Base-by-base conservation (phyloP, 2,113 vertebrate genomes). In the Gymnocephalus cernua region DNA sequence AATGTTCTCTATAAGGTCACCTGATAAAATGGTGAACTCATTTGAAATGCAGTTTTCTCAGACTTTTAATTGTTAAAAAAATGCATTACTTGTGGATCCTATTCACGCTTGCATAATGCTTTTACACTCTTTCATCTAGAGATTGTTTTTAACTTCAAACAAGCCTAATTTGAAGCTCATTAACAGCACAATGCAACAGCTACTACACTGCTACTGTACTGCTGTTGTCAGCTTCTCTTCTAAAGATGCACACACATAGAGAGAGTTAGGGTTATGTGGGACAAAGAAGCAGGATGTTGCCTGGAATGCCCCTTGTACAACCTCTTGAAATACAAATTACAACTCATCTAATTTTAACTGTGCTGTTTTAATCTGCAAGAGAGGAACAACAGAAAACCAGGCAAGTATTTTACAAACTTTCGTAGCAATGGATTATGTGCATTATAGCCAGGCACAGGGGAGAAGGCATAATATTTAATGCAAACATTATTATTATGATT, bases 61-160 rank as follows among this genome's bases (percentile, higher is more conserved):
- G 41, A 23, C 64, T 11, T 11, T 51, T 4, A 21, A 6, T 50
- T 67, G 29, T 29, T 72, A 68, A 38, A 54, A 54, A 71, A 45
- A 18, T 65, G 53, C 25, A 6, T 11, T 29, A 6, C 51, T 74
- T 13, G 5, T 62, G 48, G 41, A 51, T 59, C 70, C 56, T 5
- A 18, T n/a, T 59, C 3, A 10, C 5, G 14, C 13, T 77, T 21
- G 21, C 9, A 48, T 38, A 70, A 48, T 45, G 19, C 21, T 65
- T 59, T 72, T 38, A 61, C 51, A 51, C 57, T 75, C 84, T 86
- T 84, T 89, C 68, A 86, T 86, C 77, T 82, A 1, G 29, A 82
- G 38, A 68, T 70, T 72, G 61, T 54, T 74, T 70, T 80, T 18
- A 51, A 53, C 72, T 86, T 88, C 83, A 88, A 86, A 86, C 68